A percentile compares a stretch with the other conserved stretches of the same genome.
Conservation (phyloP, 2,888 invertebrate genomes). For the Apamea anceps region DNA sequence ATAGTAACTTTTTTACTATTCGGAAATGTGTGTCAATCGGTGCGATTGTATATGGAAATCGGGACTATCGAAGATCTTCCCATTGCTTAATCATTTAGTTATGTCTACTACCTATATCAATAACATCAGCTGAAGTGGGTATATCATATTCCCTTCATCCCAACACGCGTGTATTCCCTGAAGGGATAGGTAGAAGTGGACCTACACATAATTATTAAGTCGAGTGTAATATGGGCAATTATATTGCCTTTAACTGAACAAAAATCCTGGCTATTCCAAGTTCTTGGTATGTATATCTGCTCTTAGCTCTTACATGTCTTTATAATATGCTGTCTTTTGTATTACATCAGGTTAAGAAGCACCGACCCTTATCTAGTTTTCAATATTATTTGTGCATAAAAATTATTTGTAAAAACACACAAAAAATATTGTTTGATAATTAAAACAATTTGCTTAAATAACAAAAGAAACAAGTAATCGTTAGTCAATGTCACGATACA, state of each 20-base stretch:
- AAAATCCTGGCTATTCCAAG: neutral
- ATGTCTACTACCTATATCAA: neutral
- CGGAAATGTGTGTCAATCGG: constrained; percentile 3
- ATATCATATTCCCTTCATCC: neutral
- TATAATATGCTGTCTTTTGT: too few species aligned
- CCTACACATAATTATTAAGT: neutral
- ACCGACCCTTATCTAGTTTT: neutral
- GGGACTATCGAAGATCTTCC: neutral
- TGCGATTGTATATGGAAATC: neutral
- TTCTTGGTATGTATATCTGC: neutral
- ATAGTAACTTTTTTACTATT: constrained; percentile 24
- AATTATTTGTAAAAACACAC: neutral
- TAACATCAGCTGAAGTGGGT: neutral
- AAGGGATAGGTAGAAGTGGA: too few species aligned
- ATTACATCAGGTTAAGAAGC: too few species aligned
- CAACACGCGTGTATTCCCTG: neutral
- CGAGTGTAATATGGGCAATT: neutral
- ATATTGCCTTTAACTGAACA: too few species aligned
- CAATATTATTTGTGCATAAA: neutral
- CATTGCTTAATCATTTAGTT: neutral
- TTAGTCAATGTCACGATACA: neutral
- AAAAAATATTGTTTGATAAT: neutral
- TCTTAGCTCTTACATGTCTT: too few species aligned
- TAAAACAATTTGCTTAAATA: neutral
- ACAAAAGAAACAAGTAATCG: neutral